Evolutionary conservation across 2,113 vertebrate species (phyloP), one percentile per base, ranked within the genome.

Genomic region (Chlorocebus sabaeus): DNA sequence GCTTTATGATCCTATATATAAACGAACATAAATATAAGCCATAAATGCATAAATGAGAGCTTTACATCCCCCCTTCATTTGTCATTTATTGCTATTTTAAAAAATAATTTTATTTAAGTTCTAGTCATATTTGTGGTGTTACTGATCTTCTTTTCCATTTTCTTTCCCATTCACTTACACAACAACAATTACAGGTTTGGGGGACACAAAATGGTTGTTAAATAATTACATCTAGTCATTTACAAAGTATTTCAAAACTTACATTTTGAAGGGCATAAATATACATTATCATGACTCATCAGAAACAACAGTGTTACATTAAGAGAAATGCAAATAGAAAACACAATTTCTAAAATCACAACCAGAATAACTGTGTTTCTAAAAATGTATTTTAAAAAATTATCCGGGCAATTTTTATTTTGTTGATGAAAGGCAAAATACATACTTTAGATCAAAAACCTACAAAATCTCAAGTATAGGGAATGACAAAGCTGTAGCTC

Each of bases 211-310:
- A 83, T 94, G 12, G 32, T 80, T 87, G 25, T 76, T 92, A 88
- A 92, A 84, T 22, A 92, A 38, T 84, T 88, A 35, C 7, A 76
- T 83, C 25, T 23, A 90, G 59, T 75, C 32, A 84, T 84, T 95
- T 94, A 68, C 52, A 95, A 95, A 88, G 76, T 45, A 87, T 95
- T 89, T 95, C 86, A 93, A 93, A 95, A 92, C 40, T 70, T 88
- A 20, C 23, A 59, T 86, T 94, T 80, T 89, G 4, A 32, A 20
- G n/a, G 27, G 5, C 13, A 94, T 79, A 82, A 93, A 75, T 86
- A 95, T 70, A 90, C 22, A 43, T 92, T 89, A 48, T 86, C 11
- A 57, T 84, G 80, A 92, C 72, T 97, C 61, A 61, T 25, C 76
- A 25, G 32, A 97, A 96, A 92, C 8, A 79, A 40, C 59, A 89